Evolutionary conservation across 64 coral and sea anemone genomes (phyloP), one percentile per base, ranked within the genome.

Genomic region (Pocillopora verrucosa): DNA sequence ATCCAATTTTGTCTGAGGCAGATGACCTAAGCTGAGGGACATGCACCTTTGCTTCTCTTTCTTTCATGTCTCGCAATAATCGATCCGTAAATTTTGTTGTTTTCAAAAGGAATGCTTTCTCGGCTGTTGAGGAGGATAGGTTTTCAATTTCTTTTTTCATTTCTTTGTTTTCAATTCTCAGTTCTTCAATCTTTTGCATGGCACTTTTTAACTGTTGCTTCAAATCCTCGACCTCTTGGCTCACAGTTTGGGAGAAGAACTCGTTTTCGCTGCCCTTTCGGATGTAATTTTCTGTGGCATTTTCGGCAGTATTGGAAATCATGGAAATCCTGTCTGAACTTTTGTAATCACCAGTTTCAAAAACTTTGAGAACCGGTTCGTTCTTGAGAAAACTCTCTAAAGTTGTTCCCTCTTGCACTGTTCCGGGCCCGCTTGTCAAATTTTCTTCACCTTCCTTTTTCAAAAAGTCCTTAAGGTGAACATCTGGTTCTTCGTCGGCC

Each of bases 71-170:
- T 15, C 79, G 73, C 16, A 92, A 65, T 9, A 93, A 57, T 58
- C 73, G 20, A 76, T 91, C 81, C 9, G 94, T 96, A 30, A 92
- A 90, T 79, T 87, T n/a, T 19, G 87, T 92, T 16, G 90, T 96
- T 58, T 78, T 96, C 16, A 88, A 30, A 24, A 92, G 56, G 26
- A 92, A 76, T 11, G 78, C 87, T 22, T 87, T 60, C 13, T 88
- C 65, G 45, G 67, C 86, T 61, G 74, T 38, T 24, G 89, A 80
- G 10, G 65, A 62, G 16, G 90, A 80, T 2, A 96, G 77, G 34
- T 92, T 96, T 74, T 38, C 78, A 30, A 96, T 78, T 75, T 96
- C 75, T 36, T 89, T 61, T 79, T 96, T 96, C 87, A 96, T 89
- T 36, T 96, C 87, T 12, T 75, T 89, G 67, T 92, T 96, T 74